Percentiles rank a stretch among this genome's conserved stretches.
Evolutionary conservation across 1,140 invertebrate genomes (phyloP).

Genomic region (Telenomus remus): DNA sequence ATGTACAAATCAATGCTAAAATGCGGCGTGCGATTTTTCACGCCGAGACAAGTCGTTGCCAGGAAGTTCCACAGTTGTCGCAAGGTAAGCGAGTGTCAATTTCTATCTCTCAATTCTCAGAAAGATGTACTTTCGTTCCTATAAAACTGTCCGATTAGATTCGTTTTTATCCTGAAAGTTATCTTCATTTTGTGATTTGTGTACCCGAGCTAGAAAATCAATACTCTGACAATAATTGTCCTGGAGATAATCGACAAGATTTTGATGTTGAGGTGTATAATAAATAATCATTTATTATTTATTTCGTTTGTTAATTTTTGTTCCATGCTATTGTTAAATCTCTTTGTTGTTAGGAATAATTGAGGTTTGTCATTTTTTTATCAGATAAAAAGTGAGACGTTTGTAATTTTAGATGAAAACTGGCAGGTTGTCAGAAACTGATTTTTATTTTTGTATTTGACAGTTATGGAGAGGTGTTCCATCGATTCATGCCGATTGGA

Average conservation of each 20-base stretch:
- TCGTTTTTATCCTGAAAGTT: neutral
- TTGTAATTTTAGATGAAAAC: slow-evolving; percentile 2
- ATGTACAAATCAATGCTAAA: slow-evolving; percentile 28
- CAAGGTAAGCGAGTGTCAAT: slow-evolving; percentile 13
- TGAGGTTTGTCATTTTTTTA: too few relatives aligned
- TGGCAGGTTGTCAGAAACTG: neutral
- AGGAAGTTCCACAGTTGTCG: slow-evolving; percentile 17
- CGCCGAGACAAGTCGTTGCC: slow-evolving; percentile 5
- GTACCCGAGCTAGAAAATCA: too few relatives aligned
- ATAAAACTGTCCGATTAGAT: neutral
- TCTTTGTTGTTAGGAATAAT: too few relatives aligned
- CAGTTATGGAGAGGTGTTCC: slow-evolving; percentile 15
- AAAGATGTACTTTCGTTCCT: neutral
- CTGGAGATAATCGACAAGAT: too few relatives aligned
- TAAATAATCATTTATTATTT: too few relatives aligned
- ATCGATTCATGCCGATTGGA: slow-evolving; percentile 14
- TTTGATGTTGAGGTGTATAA: too few relatives aligned
- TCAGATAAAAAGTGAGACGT: neutral
- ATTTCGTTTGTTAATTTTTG: too few relatives aligned
- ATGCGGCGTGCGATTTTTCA: slow-evolving; percentile 14
- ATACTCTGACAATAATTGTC: too few relatives aligned
- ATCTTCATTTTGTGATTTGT: too few relatives aligned
- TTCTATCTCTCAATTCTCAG: too few relatives aligned
- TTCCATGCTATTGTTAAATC: too few relatives aligned
- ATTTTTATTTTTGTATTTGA: slow-evolving; percentile 7